Evolutionary conservation across 2,113 vertebrate genomes (phyloP).

Genomic region (Connochaetes taurinus): DNA sequence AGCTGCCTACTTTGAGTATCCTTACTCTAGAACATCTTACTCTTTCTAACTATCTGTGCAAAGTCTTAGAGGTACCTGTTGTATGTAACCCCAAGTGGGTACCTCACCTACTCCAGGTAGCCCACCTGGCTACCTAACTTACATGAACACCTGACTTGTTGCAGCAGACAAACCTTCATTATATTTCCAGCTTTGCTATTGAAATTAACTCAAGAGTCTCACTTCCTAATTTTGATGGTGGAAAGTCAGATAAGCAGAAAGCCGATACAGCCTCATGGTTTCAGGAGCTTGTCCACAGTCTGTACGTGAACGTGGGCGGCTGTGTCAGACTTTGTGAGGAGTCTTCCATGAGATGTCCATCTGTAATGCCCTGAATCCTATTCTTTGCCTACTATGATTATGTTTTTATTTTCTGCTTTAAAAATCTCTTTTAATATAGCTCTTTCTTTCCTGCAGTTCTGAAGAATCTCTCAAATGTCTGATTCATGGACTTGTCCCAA

Average conservation of each 20-base stretch:
- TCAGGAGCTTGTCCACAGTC: accelerated
- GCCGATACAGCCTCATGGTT: accelerated
- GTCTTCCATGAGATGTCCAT: accelerated
- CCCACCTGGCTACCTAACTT: accelerated
- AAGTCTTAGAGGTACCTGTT: no score
- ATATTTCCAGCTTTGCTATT: not conserved
- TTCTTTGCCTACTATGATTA: not conserved
- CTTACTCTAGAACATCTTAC: accelerated
- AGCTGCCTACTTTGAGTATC: not conserved
- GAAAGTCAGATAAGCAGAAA: not conserved
- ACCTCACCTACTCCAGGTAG: accelerated
- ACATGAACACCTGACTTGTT: not conserved
- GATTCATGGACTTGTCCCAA: not conserved
- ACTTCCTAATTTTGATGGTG: not conserved
- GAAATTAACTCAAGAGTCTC: not conserved
- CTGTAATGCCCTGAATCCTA: accelerated
- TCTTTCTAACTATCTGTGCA: accelerated
- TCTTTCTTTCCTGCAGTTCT: not conserved
- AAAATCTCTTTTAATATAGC: not conserved
- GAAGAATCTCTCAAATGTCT: not conserved
- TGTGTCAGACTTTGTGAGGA: accelerated
- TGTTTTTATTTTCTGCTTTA: not conserved
- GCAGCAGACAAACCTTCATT: not conserved
- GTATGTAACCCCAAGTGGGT: not conserved
- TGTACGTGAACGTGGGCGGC: accelerated